Evolutionary conservation across 2,113 vertebrate species (phyloP).

Genomic region (Haplochromis vanheusdeni): DNA sequence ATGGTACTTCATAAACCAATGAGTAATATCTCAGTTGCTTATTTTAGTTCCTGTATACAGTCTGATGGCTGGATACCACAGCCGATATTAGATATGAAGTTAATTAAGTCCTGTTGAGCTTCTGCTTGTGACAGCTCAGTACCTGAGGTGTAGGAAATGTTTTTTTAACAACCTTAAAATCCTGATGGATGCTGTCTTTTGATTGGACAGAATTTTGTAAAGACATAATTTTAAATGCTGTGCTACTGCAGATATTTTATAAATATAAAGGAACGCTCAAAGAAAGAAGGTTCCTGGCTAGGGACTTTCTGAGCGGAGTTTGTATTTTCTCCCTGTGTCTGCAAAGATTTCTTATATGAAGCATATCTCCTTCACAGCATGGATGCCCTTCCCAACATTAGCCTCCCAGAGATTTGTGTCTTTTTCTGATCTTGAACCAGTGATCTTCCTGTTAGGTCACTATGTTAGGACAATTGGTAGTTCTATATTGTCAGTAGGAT

Average conservation of each 20-base stretch:
- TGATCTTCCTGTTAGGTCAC: neutral
- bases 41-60: neutral
- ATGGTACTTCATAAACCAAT: neutral
- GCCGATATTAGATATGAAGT: neutral
- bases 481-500: neutral
- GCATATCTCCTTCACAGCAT: neutral
- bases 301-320: neutral
- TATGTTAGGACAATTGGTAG: neutral
- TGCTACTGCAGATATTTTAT: neutral
- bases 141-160: accelerated
- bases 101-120: neutral
- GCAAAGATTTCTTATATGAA: neutral
- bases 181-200: neutral
- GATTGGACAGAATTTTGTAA: neutral
- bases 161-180: neutral
- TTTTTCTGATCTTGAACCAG: neutral
- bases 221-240: neutral
- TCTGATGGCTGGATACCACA: neutral
- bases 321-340: neutral
- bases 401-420: neutral
- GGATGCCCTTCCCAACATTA: neutral
- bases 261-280: neutral
- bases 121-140: neutral
- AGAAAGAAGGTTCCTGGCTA: neutral
- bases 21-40: neutral